Percentiles rank a stretch among this genome's conserved stretches.
phyloP scores from a whole-genome alignment of 2,797 vertebrate genomes.

The Thaleichthys pacificus region DNA sequence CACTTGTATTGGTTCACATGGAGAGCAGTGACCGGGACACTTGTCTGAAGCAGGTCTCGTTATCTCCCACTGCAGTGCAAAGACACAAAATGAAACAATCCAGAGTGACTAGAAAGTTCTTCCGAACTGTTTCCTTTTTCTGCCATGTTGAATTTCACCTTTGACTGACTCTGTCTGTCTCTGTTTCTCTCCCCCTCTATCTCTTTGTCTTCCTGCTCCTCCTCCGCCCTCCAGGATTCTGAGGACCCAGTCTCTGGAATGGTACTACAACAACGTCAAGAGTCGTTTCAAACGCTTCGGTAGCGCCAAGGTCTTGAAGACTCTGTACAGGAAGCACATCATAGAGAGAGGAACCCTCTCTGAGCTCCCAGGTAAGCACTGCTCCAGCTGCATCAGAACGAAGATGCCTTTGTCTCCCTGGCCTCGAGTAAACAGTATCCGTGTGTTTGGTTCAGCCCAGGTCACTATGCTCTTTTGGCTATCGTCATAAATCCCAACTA shows the following conservation, averaged over 20 bases:
- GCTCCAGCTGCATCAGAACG: too few species aligned
- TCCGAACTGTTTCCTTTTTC: slow-evolving; percentile 31
- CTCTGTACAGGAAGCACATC: slow-evolving; percentile 90
- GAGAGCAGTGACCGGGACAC: neutral
- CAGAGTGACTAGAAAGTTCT: slow-evolving; percentile 42
- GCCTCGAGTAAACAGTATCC: slow-evolving; percentile 1
- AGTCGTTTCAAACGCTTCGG: slow-evolving; percentile 96
- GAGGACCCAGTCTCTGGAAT: slow-evolving; percentile 91
- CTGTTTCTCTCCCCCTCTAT: slow-evolving; percentile 13
- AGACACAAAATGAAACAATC: slow-evolving; percentile 32
- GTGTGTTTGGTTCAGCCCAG: neutral
- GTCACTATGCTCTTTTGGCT: neutral
- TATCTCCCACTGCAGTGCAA: slow-evolving; percentile 18
- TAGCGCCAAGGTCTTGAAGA: slow-evolving; percentile 96
- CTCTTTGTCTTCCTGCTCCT: slow-evolving; percentile 28
- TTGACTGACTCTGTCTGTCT: neutral
- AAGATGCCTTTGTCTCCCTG: neutral
- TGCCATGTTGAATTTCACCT: slow-evolving; percentile 22
- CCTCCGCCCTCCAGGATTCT: slow-evolving; percentile 75
- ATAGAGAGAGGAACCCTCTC: slow-evolving; percentile 83
- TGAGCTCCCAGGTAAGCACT: slow-evolving; percentile 81
- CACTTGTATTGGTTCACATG: neutral
- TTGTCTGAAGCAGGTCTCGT: neutral
- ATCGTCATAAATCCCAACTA: neutral
- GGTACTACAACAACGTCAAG: slow-evolving; percentile 98